phyloP scores from a whole-genome alignment of 2,888 invertebrate genomes.

The Mimumesa dahlbomi region DNA sequence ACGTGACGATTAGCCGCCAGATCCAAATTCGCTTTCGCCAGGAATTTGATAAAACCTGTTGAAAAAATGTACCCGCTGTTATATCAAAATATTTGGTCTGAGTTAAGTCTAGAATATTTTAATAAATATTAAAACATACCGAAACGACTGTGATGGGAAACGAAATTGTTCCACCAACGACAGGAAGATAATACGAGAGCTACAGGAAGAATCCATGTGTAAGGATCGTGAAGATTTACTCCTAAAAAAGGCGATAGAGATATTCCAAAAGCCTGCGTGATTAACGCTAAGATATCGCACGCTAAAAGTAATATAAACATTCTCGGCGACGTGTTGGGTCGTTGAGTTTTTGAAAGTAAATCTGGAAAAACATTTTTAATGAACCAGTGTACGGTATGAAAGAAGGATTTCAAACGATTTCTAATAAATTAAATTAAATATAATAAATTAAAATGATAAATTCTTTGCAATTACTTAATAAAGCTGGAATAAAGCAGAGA shows the following conservation, averaged over 20 bases:
- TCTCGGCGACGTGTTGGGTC: not conserved
- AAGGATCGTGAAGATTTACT: constrained; percentile 60
- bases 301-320: constrained; percentile 47
- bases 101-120: not conserved
- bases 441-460: not conserved
- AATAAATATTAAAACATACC: constrained; percentile 48
- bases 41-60: constrained; percentile 76
- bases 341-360: constrained; percentile 29
- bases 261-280: constrained; percentile 86
- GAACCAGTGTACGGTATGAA: no score
- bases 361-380: constrained; percentile 14
- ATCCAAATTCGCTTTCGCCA: constrained; percentile 81
- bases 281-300: constrained; percentile 84
- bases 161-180: constrained; percentile 93
- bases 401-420: no score
- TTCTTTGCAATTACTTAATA: constrained; percentile 83
- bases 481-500: constrained; percentile 90
- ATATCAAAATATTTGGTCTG: not conserved
- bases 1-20: constrained; percentile 86
- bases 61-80: not conserved
- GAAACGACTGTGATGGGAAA: constrained; percentile 80
- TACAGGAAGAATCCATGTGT: constrained; percentile 84
- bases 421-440: not conserved
- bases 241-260: constrained; percentile 86
- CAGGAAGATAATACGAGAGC: constrained; percentile 86